A percentile compares a stretch with the other conserved stretches of the same genome.
These are phyloP conservation scores for Morelia viridis DNA, from an alignment of 2,797 vertebrate genomes.

Conservation along the genomic window DNA sequence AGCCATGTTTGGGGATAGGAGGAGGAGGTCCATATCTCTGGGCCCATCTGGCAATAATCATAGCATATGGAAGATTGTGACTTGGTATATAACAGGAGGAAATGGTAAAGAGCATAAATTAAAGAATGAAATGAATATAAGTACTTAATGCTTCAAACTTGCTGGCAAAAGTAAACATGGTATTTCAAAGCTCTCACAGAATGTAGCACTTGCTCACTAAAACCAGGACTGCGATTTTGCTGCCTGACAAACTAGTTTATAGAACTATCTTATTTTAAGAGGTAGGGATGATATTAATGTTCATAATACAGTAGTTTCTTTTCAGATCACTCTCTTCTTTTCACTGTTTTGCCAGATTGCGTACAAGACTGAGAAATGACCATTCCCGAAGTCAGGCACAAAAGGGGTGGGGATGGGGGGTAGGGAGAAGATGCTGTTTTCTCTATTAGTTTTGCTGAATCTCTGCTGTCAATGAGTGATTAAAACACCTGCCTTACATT, in stretches of 20 bases:
- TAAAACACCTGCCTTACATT: slow-evolving; percentile 32
- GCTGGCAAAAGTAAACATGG: not conserved
- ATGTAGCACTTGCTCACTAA: not conserved
- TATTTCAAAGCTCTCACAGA: not conserved
- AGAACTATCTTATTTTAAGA: not conserved
- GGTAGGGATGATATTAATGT: not conserved
- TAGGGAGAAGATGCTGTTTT: slow-evolving; percentile 28
- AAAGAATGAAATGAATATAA: not conserved
- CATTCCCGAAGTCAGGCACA: not conserved
- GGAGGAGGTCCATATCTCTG: too few species aligned
- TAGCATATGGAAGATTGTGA: too few species aligned
- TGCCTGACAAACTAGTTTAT: slow-evolving; percentile 5
- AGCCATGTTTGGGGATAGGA: too few species aligned
- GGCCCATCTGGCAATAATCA: too few species aligned
- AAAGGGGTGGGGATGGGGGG: too few species aligned
- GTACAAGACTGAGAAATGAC: slow-evolving; percentile 33
- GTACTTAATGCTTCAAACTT: not conserved
- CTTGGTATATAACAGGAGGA: too few species aligned
- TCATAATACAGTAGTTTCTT: slow-evolving; percentile 10
- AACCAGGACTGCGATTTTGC: slow-evolving; percentile 24
- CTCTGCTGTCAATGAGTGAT: slow-evolving; percentile 21
- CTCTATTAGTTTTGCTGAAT: slow-evolving; percentile 42
- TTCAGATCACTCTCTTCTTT: slow-evolving; percentile 39
- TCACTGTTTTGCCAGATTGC: slow-evolving; percentile 20
- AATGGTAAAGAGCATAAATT: not conserved